Conservation (phyloP, 2,888 invertebrate species). For the Serripes groenlandicus region DNA sequence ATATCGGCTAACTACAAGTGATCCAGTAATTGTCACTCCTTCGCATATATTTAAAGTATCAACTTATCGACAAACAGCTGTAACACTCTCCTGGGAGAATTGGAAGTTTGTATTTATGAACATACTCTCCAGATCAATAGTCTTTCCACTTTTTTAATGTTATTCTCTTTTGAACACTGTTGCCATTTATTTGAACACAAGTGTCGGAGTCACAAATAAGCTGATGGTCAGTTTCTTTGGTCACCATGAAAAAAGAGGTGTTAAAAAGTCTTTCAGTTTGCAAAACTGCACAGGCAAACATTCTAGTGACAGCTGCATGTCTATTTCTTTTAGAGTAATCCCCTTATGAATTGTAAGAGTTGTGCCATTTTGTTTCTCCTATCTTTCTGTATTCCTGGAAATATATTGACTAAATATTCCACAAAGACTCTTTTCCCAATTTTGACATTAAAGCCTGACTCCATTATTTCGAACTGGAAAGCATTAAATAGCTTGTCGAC, state of each 20-base stretch:
- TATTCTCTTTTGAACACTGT: slow-evolving; percentile 15
- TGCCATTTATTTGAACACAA: slow-evolving; percentile 14
- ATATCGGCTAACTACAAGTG: slow-evolving; percentile 25
- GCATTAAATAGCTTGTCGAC: slow-evolving; percentile 17
- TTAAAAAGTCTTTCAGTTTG: slow-evolving; percentile 19
- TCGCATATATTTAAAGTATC: slow-evolving; percentile 28
- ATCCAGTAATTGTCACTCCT: slow-evolving; percentile 17
- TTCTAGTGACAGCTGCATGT: slow-evolving; percentile 13
- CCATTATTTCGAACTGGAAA: slow-evolving; percentile 27
- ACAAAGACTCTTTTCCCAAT: not conserved
- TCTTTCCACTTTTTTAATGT: slow-evolving; percentile 25
- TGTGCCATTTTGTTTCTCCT: slow-evolving; percentile 27
- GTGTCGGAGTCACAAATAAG: slow-evolving; percentile 14
- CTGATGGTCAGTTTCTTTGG: slow-evolving; percentile 4
- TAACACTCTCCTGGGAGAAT: slow-evolving; percentile 26
- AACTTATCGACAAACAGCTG: slow-evolving; percentile 7
- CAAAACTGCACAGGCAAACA: no score
- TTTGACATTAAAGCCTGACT: not conserved
- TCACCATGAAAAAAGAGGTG: slow-evolving; percentile 22
- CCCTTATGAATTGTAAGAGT: slow-evolving; percentile 38
- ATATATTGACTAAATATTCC: slow-evolving; percentile 11
- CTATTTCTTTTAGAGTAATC: slow-evolving; percentile 3
- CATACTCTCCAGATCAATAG: not conserved
- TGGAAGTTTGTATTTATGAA: slow-evolving; percentile 14
- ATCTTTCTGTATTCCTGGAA: slow-evolving; percentile 7